Percentiles rank a stretch among this genome's conserved stretches.
These are phyloP conservation scores for Mactromeris polynyma DNA, from an alignment of 2,888 invertebrate species.

Conservation along the genomic window DNA sequence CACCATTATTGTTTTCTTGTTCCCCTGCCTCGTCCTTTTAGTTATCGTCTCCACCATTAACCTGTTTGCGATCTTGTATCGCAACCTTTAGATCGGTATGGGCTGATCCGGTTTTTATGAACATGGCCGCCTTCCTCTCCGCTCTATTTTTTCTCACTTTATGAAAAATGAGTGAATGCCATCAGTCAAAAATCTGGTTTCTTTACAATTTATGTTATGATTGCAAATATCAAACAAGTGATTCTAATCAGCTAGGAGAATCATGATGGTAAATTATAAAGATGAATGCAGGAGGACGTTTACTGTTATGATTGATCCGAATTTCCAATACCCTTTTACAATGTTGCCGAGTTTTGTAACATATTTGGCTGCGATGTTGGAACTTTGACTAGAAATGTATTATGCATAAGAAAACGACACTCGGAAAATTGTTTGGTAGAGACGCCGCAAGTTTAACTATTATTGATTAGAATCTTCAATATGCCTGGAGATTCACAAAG, in stretches of 20 bases:
- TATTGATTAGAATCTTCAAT: slow-evolving; percentile 12
- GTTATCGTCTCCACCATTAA: too few relatives aligned
- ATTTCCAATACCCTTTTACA: not conserved
- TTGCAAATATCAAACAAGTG: not conserved
- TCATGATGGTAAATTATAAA: not conserved
- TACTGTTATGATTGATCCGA: not conserved
- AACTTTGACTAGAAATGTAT: slow-evolving; percentile 10
- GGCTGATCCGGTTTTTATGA: too few relatives aligned
- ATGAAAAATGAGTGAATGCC: not conserved
- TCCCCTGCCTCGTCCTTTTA: too few relatives aligned
- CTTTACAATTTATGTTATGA: not conserved
- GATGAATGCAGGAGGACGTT: not conserved
- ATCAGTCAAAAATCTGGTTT: not conserved
- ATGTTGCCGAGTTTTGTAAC: not conserved
- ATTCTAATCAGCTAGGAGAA: not conserved
- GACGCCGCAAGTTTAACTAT: slow-evolving; percentile 6
- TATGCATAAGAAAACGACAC: slow-evolving; percentile 15
- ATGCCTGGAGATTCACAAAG: not conserved
- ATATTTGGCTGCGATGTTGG: slow-evolving; percentile 5
- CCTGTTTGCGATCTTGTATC: too few relatives aligned
- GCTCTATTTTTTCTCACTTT: too few relatives aligned
- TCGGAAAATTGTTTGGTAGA: slow-evolving; percentile 5
- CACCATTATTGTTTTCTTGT: too few relatives aligned
- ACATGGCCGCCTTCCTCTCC: too few relatives aligned
- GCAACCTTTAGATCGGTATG: too few relatives aligned